A percentile compares a stretch with the other conserved stretches of the same genome.
These are phyloP conservation scores for Hippoglossus hippoglossus DNA, from an alignment of 2,797 vertebrate genomes.

Conservation along the genomic window DNA sequence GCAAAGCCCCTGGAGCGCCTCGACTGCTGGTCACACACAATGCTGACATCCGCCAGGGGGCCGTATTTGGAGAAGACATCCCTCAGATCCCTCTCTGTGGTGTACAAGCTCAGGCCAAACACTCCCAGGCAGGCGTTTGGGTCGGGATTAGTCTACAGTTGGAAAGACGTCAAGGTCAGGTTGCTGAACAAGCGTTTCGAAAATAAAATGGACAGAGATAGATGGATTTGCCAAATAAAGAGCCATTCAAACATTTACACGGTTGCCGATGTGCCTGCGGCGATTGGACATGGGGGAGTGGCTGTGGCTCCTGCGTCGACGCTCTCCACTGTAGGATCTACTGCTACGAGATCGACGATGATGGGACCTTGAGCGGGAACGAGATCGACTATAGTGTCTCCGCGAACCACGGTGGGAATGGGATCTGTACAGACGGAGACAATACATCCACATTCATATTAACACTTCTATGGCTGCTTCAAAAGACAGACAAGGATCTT, in stretches of 20 bases:
- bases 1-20: conserved; percentile 95
- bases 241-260: conserved; percentile 79
- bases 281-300: conserved; percentile 97
- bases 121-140: conserved; percentile 96
- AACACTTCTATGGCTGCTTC: background rate
- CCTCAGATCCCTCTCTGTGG: conserved; percentile 94
- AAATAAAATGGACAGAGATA: background rate
- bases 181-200: background rate
- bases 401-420: conserved; percentile 93
- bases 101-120: conserved; percentile 96
- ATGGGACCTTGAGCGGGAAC: conserved; percentile 91
- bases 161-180: background rate
- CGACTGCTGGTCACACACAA: conserved; percentile 97
- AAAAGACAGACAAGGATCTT: background rate
- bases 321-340: conserved; percentile 92
- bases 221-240: background rate
- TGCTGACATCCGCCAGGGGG: conserved; percentile 91
- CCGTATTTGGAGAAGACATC: conserved; percentile 98
- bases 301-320: conserved; percentile 90
- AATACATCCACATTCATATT: conserved; percentile 2
- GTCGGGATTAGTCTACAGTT: conserved; percentile 92
- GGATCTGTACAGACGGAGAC: conserved; percentile 80
- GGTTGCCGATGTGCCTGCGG: conserved; percentile 93
- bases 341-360: conserved; percentile 87
- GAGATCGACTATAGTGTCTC: conserved; percentile 91